Base-by-base conservation (phyloP, 2,888 invertebrate genomes). In the Parnassius smintheus region DNA sequence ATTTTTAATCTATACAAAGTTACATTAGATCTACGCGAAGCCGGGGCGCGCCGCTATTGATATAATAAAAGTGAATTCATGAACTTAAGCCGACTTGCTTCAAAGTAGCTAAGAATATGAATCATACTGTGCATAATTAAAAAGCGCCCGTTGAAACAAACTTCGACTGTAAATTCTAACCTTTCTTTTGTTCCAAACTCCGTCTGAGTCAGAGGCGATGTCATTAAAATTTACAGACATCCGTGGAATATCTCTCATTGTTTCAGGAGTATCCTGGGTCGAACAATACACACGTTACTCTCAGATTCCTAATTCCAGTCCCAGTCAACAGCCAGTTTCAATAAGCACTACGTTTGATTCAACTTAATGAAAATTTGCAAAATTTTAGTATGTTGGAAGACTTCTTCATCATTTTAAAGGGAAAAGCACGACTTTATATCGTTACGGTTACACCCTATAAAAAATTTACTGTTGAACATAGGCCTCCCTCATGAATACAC, bases 251-350 rank as follows among this genome's bases (percentile, higher is more conserved):
- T 73, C 73, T 74, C 62, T 66, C 69, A 67, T 71, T 74, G 73
- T 71, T 69, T 73, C 70, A 62, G 65, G 72, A 74, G 75, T 75
- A 76, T 73, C 76, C 75, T 73, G 70, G 77, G 75, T 70, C 70
- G 68, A 49, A 51, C 50, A 49, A 41, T 57, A 35, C 18, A 18
- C 0, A 18, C 18, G 18, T 58, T 56, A 46, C 42, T 58, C 22
- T 9, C 49, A 9, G 13, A 2, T 10, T 42, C 58, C 35, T 46
- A 42, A 7, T 52, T 59, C 61, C 10, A 62, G 63, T 68, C 64
- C 46, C 46, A n/a, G 2, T n/a, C 35, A 35, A 35, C 3, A 35
- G 35, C 3, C 35, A 35, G 35, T 35, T 35, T 35, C 35, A 35
- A 1, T 35, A 35, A 35, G 7, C 4, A 7, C 35, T 7, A 35